These are phyloP conservation scores for Anarhynchus alexandrinus DNA, from an alignment of 2,113 vertebrate genomes.

Conservation along the genomic window DNA sequence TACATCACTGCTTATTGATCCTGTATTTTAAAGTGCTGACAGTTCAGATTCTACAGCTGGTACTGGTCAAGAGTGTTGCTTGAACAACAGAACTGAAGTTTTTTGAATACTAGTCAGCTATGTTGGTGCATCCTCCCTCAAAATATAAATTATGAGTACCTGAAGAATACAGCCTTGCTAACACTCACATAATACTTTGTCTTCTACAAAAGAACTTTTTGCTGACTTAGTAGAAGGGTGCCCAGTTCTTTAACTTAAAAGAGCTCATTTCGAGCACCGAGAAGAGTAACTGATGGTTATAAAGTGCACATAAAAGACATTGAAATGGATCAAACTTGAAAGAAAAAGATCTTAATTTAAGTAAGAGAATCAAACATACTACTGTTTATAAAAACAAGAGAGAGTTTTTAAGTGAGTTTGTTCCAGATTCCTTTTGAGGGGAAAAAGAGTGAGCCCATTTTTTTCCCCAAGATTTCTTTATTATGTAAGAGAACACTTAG, in stretches of 20 bases:
- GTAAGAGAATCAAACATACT: neutral
- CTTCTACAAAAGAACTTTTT: neutral
- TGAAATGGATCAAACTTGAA: neutral
- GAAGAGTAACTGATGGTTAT: neutral
- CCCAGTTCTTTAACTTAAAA: neutral
- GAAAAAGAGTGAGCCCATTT: neutral
- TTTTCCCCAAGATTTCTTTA: neutral
- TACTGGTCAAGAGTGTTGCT: neutral
- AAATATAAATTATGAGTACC: neutral
- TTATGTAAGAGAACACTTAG: neutral
- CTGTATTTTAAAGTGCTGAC: neutral
- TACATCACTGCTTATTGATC: neutral
- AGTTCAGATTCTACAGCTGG: neutral
- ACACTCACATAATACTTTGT: fast-evolving
- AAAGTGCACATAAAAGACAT: neutral
- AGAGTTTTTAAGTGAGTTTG: neutral
- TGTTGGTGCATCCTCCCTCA: neutral
- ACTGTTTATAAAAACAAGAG: neutral
- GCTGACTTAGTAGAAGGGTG: neutral
- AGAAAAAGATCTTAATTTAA: neutral
- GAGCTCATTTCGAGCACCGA: neutral
- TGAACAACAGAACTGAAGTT: neutral
- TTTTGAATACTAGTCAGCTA: neutral
- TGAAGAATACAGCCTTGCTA: neutral
- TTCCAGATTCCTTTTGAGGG: neutral